phyloP scores from a whole-genome alignment of 2,113 vertebrate species.

The Sitta europaea region DNA sequence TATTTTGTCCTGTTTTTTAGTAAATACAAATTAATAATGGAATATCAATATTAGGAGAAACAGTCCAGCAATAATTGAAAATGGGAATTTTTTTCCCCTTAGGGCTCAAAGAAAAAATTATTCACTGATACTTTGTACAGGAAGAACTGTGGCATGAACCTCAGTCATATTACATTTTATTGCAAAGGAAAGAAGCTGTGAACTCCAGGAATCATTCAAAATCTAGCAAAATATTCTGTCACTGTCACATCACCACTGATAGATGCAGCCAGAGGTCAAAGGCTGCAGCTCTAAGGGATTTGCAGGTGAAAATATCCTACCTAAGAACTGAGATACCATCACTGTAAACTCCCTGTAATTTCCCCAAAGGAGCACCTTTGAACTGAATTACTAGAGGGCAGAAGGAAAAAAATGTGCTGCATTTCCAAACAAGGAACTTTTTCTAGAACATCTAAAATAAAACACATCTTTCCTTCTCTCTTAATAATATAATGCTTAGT shows the following conservation, averaged over 20 bases:
- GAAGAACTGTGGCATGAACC: background rate
- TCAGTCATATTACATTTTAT: constrained; percentile 33
- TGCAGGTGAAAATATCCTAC: constrained; percentile 67
- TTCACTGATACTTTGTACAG: background rate
- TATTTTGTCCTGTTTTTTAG: background rate
- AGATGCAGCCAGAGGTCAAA: constrained; percentile 81
- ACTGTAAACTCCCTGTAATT: constrained; percentile 40
- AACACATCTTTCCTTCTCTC: background rate
- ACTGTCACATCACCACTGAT: constrained; percentile 78
- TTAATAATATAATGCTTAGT: background rate
- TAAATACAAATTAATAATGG: background rate
- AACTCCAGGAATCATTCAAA: constrained; percentile 63
- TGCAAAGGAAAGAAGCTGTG: constrained; percentile 65
- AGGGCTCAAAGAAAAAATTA: background rate
- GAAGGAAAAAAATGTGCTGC: background rate
- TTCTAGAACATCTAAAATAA: background rate
- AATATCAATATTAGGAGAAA: background rate
- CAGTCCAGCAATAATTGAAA: background rate
- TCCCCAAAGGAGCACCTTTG: constrained; percentile 27
- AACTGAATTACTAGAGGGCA: constrained; percentile 25
- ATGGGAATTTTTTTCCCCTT: background rate
- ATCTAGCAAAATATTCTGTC: constrained; percentile 74
- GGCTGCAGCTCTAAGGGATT: constrained; percentile 75
- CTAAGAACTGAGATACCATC: constrained; percentile 33
- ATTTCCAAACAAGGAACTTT: background rate